Base-by-base conservation (phyloP, 1,140 invertebrate genomes). In the Harpegnathos saltator region DNA sequence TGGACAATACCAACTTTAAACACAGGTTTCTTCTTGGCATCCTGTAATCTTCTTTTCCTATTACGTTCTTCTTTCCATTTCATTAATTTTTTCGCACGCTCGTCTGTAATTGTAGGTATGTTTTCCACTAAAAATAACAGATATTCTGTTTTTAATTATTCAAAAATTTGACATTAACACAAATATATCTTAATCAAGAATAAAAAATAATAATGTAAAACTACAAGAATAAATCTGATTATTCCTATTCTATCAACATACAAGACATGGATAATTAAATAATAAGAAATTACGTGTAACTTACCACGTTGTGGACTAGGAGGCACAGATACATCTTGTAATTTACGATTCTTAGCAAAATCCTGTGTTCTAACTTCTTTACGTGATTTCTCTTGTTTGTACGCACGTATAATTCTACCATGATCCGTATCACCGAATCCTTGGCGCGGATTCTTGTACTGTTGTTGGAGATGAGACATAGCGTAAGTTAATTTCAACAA, bases 1-100 rank as follows among this genome's bases (percentile, higher is more conserved):
- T 92, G 93, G 0, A 92, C 91, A 17, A 93, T 29, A 0, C 94
- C 93, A 9, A 93, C 93, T 89, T 93, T 92, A 58, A 94, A 95
- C 0, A 87, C 85, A 5, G 92, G 93, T 38, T 93, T 93, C 22
- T 91, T 92, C 11, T 85, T 89, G 0, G 72, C 48, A 62, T 90
- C 83, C 22, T 92, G 88, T 4, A 90, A 0, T 38, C 90, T 85
- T 52, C 91, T 93, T 15, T 82, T 87, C 3, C 84, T 77, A 15
- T 91, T 66, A 2, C 86, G 90, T 24, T 93, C 92, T n/a, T 84
- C 89, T 82, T 89, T 92, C 94, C 94, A 95, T 83, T 84, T 90
- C 24, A 85, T 22, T 22, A 95, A 84, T 72, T 90, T 83, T n/a
- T 66, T 75, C 61, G 44, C 33, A n/a, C 88, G 80, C 11, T 75